These are phyloP conservation scores for Tryphoninae sp. DNA, from an alignment of 2,888 invertebrate species.

Conservation along the genomic window DNA sequence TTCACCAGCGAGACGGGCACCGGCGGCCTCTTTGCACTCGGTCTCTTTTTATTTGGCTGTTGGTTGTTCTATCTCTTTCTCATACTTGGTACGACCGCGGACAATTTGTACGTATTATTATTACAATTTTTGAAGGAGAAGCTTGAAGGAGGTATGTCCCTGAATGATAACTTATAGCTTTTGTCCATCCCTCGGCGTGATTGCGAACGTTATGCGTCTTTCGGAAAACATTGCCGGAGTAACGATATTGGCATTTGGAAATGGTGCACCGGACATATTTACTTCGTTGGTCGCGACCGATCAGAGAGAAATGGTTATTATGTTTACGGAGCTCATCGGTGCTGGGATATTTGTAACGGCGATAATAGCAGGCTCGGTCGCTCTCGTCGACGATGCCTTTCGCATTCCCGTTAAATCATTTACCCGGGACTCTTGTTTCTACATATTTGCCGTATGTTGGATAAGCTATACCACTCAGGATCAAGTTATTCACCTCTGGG, in stretches of 20 bases:
- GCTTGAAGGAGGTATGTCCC: too few relatives aligned
- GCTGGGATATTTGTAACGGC: slow-evolving; percentile 85
- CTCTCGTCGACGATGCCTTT: slow-evolving; percentile 83
- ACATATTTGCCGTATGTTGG: slow-evolving; percentile 81
- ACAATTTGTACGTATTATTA: slow-evolving; percentile 82
- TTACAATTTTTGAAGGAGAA: neutral
- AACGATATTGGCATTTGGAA: slow-evolving; percentile 88
- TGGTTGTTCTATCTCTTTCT: slow-evolving; percentile 83
- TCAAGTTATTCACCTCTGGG: slow-evolving; percentile 81
- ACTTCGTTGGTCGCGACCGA: slow-evolving; percentile 83
- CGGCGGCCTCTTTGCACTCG: slow-evolving; percentile 66
- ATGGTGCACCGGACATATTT: slow-evolving; percentile 88
- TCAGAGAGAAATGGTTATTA: slow-evolving; percentile 78
- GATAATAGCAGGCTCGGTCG: slow-evolving; percentile 84
- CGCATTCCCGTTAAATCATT: slow-evolving; percentile 71
- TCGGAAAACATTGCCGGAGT: slow-evolving; percentile 85
- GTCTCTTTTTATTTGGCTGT: slow-evolving; percentile 76
- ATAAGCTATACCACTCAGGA: slow-evolving; percentile 82
- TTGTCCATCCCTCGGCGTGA: slow-evolving; percentile 83
- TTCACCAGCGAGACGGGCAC: slow-evolving; percentile 68
- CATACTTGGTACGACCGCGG: slow-evolving; percentile 83
- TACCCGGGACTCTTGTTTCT: slow-evolving; percentile 75
- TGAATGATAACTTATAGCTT: slow-evolving; percentile 78
- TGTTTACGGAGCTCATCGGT: slow-evolving; percentile 82
- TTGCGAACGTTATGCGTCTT: slow-evolving; percentile 81